phyloP scores from a whole-genome alignment of 2,113 vertebrate species.

The Cisticola juncidis region DNA sequence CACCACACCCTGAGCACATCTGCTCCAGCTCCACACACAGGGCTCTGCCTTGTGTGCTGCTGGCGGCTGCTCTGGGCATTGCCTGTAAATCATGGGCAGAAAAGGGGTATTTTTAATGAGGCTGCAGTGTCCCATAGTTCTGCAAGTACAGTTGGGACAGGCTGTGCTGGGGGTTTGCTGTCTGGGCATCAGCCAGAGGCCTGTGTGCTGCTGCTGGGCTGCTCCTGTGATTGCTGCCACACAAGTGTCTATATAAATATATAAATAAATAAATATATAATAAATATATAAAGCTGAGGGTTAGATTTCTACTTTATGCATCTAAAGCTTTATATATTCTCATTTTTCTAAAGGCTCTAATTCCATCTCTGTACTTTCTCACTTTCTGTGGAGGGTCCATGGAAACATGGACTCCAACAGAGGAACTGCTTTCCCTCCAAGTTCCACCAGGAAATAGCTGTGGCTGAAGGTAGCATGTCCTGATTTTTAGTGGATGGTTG shows the following conservation, averaged over 20 bases:
- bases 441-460: background rate
- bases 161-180: background rate
- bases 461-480: background rate
- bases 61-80: accelerated
- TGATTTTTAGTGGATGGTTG: background rate
- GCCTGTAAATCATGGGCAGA: accelerated
- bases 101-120: background rate
- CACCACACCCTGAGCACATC: accelerated
- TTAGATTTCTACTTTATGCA: too few species aligned
- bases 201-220: background rate
- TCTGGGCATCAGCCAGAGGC: background rate
- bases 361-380: too few species aligned
- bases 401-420: too few species aligned
- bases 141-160: background rate
- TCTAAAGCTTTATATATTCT: too few species aligned
- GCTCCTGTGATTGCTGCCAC: background rate
- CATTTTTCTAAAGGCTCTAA: too few species aligned
- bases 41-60: background rate
- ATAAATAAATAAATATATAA: too few species aligned
- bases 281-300: too few species aligned
- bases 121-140: accelerated
- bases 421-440: background rate
- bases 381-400: too few species aligned
- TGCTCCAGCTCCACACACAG: accelerated
- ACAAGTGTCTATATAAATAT: background rate